These are phyloP conservation scores for Cheilosia urbana DNA, from an alignment of 2,888 invertebrate genomes.

Conservation along the genomic window DNA sequence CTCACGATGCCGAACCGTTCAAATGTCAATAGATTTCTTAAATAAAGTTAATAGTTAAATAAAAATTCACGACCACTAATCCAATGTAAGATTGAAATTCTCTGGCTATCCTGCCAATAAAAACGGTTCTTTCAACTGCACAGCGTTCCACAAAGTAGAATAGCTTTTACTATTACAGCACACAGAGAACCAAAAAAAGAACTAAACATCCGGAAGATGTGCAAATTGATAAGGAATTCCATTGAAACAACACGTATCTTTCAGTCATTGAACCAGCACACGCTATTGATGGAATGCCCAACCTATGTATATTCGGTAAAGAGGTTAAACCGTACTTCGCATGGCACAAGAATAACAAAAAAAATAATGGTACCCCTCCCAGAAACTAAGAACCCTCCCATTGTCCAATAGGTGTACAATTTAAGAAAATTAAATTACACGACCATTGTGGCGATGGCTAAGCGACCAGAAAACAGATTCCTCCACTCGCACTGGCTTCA, in stretches of 20 bases:
- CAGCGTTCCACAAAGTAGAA: background rate
- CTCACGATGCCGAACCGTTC: no score
- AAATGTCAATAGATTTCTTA: no score
- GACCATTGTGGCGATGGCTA: slow-evolving; percentile 55
- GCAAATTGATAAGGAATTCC: slow-evolving; percentile 65
- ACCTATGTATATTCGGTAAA: slow-evolving; percentile 60
- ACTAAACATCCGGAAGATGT: slow-evolving; percentile 60
- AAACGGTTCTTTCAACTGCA: slow-evolving; percentile 36
- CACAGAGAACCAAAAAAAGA: slow-evolving; percentile 6
- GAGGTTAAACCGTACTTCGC: slow-evolving; percentile 64
- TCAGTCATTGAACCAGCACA: slow-evolving; percentile 57
- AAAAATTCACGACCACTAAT: no score
- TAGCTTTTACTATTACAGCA: background rate
- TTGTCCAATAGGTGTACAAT: slow-evolving; percentile 47
- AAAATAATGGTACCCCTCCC: background rate
- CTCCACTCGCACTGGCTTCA: slow-evolving; percentile 11
- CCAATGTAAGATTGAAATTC: no score
- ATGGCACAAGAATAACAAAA: slow-evolving; percentile 37
- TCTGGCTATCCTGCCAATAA: no score
- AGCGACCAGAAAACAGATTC: slow-evolving; percentile 52
- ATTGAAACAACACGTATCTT: slow-evolving; percentile 40
- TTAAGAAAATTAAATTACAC: slow-evolving; percentile 70
- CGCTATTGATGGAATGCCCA: slow-evolving; percentile 30
- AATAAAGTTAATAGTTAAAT: no score
- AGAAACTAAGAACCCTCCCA: slow-evolving; percentile 25